These are phyloP conservation scores for Molossus molossus DNA, from an alignment of 2,797 vertebrate species.

Conservation along the genomic window DNA sequence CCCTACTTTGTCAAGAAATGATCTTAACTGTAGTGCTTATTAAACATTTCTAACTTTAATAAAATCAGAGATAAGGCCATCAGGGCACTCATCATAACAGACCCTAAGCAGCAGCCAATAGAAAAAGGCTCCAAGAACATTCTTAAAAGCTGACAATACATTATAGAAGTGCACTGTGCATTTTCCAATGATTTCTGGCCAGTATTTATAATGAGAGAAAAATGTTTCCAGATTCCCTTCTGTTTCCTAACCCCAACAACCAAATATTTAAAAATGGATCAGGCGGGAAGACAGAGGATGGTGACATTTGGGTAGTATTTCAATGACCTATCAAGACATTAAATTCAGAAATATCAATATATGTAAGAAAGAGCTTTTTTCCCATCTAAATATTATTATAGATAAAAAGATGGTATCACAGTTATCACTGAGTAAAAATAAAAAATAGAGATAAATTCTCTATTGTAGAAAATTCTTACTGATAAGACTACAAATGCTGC, in stretches of 20 bases:
- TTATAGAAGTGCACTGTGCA: not conserved
- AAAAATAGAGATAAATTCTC: not conserved
- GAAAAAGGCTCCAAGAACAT: not conserved
- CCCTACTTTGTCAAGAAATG: not conserved
- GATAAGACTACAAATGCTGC: not conserved
- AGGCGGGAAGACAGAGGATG: not conserved
- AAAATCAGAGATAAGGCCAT: slow-evolving; percentile 18
- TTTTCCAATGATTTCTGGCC: slow-evolving; percentile 1
- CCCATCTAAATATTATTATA: not conserved
- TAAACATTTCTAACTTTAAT: not conserved
- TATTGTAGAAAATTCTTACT: not conserved
- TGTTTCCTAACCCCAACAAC: slow-evolving; percentile 34
- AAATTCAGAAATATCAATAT: slow-evolving; percentile 53
- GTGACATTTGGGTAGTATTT: not conserved
- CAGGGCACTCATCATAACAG: not conserved
- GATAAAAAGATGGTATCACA: not conserved
- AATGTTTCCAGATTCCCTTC: slow-evolving; percentile 19
- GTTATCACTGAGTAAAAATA: not conserved
- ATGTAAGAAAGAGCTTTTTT: not conserved
- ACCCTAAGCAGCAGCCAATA: not conserved
- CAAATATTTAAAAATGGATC: not conserved
- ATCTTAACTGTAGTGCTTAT: not conserved
- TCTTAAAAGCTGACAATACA: not conserved
- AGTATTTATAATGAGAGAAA: slow-evolving; percentile 15
- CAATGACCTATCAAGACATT: not conserved